Evolutionary conservation across 2,113 vertebrate species (phyloP).

Genomic region (Tor tambroides): DNA sequence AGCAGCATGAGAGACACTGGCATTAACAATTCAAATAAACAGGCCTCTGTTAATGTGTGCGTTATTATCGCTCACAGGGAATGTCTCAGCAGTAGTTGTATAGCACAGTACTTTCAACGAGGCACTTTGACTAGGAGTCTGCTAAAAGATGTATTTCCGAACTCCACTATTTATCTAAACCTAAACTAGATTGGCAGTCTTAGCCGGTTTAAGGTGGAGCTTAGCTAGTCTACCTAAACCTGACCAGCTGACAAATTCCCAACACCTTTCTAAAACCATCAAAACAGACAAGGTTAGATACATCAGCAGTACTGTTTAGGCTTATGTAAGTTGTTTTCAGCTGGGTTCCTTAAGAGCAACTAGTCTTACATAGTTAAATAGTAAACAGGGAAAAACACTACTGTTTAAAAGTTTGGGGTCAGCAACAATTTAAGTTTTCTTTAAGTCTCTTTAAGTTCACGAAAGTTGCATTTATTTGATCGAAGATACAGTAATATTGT

Average conservation of each 20-base stretch:
- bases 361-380: not conserved
- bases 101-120: not conserved
- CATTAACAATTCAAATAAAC: slow-evolving; percentile 64
- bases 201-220: not conserved
- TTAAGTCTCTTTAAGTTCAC: too few species aligned
- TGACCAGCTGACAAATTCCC: too few species aligned
- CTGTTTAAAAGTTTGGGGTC: not conserved
- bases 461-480: not conserved
- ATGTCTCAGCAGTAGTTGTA: not conserved
- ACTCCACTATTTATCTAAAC: not conserved
- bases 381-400: not conserved
- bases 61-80: slow-evolving; percentile 1
- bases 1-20: slow-evolving; percentile 57
- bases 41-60: slow-evolving; percentile 4
- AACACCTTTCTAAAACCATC: not conserved
- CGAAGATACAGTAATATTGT: not conserved
- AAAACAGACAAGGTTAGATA: not conserved
- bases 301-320: not conserved
- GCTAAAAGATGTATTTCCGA: not conserved
- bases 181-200: not conserved
- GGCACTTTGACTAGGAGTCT: not conserved
- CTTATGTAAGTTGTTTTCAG: not conserved
- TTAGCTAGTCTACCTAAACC: not conserved
- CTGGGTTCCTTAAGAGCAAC: not conserved
- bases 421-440: too few species aligned